These are phyloP conservation scores for Tetragonula carbonaria DNA, from an alignment of 2,888 invertebrate genomes.

Conservation along the genomic window DNA sequence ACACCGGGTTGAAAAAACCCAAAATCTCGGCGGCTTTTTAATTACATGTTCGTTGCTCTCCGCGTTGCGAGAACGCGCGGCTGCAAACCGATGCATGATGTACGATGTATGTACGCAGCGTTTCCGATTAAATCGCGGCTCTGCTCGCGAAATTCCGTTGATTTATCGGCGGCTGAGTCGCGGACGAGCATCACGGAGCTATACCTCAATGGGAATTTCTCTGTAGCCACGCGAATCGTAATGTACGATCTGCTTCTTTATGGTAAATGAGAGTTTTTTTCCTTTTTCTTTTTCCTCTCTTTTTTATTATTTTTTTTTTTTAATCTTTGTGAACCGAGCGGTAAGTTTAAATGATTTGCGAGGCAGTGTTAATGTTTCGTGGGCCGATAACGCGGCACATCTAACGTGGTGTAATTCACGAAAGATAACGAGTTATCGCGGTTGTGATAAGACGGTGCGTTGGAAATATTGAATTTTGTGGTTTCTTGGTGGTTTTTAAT, in stretches of 20 bases:
- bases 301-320: too few relatives aligned
- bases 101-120: slow-evolving; percentile 22
- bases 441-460: background rate
- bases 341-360: background rate
- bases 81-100: slow-evolving; percentile 32
- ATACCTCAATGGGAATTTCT: slow-evolving; percentile 1
- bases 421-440: background rate
- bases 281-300: too few relatives aligned
- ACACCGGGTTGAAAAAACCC: background rate
- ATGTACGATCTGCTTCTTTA: background rate
- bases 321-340: too few relatives aligned
- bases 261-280: background rate
- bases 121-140: slow-evolving; percentile 25
- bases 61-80: slow-evolving; percentile 2
- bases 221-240: background rate
- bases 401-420: background rate
- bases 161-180: slow-evolving; percentile 25
- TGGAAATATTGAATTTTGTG: background rate
- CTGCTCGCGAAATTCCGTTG: slow-evolving; percentile 27
- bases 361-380: background rate
- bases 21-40: slow-evolving; percentile 22
- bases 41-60: slow-evolving; percentile 21
- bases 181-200: background rate
- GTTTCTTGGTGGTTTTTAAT: background rate
- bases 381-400: background rate